Evolutionary conservation across 2,797 vertebrate species (phyloP), one percentile per base, ranked within the genome.

Genomic region (Sebastes iracundus): DNA sequence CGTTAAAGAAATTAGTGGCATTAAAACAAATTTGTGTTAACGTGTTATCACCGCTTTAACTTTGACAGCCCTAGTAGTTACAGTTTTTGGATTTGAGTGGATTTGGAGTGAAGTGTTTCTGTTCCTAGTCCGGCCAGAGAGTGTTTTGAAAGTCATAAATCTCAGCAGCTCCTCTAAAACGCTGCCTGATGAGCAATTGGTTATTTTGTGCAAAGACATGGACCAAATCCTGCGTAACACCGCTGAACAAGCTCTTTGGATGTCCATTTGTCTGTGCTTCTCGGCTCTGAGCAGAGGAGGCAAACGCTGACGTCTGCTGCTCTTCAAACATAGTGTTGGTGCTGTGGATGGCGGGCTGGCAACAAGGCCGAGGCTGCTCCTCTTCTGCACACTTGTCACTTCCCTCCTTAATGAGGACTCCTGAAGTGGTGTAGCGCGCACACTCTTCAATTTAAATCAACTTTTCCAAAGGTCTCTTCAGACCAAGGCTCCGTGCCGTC

Each of bases 391-490:
- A 65, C 77, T 61, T 84, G 59, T 72, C 33, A 58, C 77, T 71
- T 30, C 27, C 13, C 52, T 58, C 22, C 9, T 61, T 58, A 62
- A 76, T 27, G 58, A 83, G 78, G 61, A 60, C 1, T 7, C 65
- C 35, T 90, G 68, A 87, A 93, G 89, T 89, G 90, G 86, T 84
- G 74, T 83, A 82, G 84, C 86, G 67, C 33, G 55, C 61, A 74
- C 71, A 30, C 70, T 77, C 81, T 83, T 84, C 66, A 80, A 18
- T 89, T 82, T 81, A 89, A 92, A 91, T 87, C 73, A 81, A 72
- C 77, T 80, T 88, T 80, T 86, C 61, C 23, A 58, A 88, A 82
- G 70, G 84, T 86, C 85, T 90, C 87, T 88, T 90, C 65, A 91
- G 85, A 75, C 81, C 90, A 87, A 90, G 90, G 87, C 81, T 85